Percentiles rank a stretch among this genome's conserved stretches.
phyloP scores from a whole-genome alignment of 2,797 vertebrate genomes.

The Pantherophis alleghaniensis region DNA sequence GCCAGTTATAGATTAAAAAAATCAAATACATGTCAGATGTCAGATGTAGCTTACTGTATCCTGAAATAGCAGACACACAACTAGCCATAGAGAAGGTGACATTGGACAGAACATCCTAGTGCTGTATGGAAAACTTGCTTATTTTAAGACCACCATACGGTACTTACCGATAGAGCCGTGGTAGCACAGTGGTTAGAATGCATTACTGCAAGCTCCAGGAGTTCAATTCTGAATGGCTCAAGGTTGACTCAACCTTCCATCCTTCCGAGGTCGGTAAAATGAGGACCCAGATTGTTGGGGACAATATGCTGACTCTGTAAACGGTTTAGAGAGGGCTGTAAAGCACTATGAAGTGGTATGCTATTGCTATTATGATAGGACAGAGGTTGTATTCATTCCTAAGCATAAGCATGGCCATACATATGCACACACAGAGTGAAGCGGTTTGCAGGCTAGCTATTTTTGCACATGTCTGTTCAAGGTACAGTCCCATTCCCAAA shows the following conservation, averaged over 20 bases:
- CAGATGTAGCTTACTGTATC: neutral
- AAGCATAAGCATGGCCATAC: neutral
- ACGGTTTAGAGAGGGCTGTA: neutral
- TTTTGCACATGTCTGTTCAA: neutral
- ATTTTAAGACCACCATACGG: neutral
- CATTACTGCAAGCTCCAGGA: neutral
- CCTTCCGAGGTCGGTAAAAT: neutral
- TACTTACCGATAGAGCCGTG: neutral
- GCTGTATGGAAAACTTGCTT: neutral
- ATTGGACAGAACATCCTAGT: neutral
- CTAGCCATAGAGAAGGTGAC: neutral
- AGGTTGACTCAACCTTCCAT: neutral
- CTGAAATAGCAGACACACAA: neutral
- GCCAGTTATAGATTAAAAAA: neutral
- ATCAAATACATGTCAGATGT: neutral
- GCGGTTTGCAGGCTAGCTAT: neutral
- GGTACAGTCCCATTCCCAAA: neutral
- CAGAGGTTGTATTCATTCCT: neutral
- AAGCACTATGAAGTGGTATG: neutral
- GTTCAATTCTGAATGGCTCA: neutral
- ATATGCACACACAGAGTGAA: neutral
- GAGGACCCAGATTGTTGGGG: neutral
- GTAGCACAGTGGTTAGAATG: neutral
- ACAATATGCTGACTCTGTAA: neutral
- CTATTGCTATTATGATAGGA: neutral